Evolutionary conservation across 2,113 vertebrate genomes (phyloP), one percentile per base, ranked within the genome.

Genomic region (Salminus brasiliensis): DNA sequence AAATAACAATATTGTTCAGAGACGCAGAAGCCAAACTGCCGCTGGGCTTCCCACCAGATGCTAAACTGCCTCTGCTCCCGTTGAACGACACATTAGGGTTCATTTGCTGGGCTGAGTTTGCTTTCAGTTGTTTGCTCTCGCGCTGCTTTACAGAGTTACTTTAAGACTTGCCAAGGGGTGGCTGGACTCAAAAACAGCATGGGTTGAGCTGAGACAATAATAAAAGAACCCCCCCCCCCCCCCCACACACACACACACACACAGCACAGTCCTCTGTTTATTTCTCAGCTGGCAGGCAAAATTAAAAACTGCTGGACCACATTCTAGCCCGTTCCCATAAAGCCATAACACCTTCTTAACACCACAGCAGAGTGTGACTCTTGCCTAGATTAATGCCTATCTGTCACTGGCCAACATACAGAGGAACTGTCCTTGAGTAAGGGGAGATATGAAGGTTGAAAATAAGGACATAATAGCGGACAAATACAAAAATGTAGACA

Each of bases 41-140:
- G 52, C 23, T 25, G 9, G 52, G 52, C 52, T 55, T 55, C 52
- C 52, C 52, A 55, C 52, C 52, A 55, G 52, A 55, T 55, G 52
- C 23, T 55, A 10, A 55, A 55, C 52, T 55, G 52, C 52, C 52
- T 23, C 9, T 55, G 52, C 52, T 55, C 13, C 23, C 23, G 5
- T 25, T 55, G 52, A 55, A 55, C 52, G 23, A 18, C 49, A 8
- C 49, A 53, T 53, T 53, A 53, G n/a, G 9, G 52, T 25, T 55
- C 52, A 65, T 23, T 47, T 55, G 47, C 45, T 63, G 52, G 52
- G 15, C 23, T 23, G 32, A 47, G 39, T 70, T 69, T 57, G 11
- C 52, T 70, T 69, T 69, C 47, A 45, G 39, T 69, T 70, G 66
- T 69, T 59, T 78, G 30, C 68, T 79, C 36, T 79, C 15, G 55